phyloP scores from a whole-genome alignment of 2,888 invertebrate genomes.

The Arenicola marina region DNA sequence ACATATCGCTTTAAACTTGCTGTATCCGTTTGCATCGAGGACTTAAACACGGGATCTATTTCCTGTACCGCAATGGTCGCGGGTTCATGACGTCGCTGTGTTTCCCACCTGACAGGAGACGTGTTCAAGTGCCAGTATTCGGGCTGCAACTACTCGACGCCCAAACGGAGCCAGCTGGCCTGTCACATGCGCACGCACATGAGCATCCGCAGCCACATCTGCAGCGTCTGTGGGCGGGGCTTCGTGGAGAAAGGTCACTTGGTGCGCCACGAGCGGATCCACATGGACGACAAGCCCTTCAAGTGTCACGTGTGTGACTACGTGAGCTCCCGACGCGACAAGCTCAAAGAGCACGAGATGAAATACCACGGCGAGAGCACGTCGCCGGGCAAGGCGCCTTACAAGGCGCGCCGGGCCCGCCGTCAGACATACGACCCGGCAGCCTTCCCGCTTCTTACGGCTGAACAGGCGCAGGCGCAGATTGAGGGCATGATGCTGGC shows the following conservation, averaged over 20 bases:
- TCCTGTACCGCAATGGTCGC: too few relatives aligned
- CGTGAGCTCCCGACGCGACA: conserved; percentile 70
- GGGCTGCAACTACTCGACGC: conserved; percentile 69
- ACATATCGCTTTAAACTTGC: too few relatives aligned
- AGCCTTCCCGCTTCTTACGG: neutral
- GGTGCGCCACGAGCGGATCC: conserved; percentile 71
- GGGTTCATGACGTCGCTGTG: too few relatives aligned
- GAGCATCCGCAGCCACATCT: conserved; percentile 65
- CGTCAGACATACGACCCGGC: conserved; percentile 1
- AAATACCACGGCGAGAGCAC: conserved; percentile 61
- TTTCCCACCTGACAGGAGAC: too few relatives aligned
- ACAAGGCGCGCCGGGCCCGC: conserved; percentile 1
- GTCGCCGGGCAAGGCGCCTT: neutral
- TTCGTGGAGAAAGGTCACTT: conserved; percentile 74
- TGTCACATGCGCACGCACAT: conserved; percentile 70
- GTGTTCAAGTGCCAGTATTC: conserved; percentile 70
- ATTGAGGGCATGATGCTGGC: too few relatives aligned
- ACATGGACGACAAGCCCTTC: conserved; percentile 70
- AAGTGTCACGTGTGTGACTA: conserved; percentile 72
- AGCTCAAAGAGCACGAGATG: conserved; percentile 67
- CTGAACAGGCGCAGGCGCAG: neutral
- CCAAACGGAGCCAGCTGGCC: conserved; percentile 70
- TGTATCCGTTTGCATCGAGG: too few relatives aligned
- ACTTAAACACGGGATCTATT: too few relatives aligned
- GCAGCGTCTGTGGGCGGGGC: conserved; percentile 68